Conservation (phyloP, 2,113 vertebrate genomes). For the Rhinopomastus cyanomelas region DNA sequence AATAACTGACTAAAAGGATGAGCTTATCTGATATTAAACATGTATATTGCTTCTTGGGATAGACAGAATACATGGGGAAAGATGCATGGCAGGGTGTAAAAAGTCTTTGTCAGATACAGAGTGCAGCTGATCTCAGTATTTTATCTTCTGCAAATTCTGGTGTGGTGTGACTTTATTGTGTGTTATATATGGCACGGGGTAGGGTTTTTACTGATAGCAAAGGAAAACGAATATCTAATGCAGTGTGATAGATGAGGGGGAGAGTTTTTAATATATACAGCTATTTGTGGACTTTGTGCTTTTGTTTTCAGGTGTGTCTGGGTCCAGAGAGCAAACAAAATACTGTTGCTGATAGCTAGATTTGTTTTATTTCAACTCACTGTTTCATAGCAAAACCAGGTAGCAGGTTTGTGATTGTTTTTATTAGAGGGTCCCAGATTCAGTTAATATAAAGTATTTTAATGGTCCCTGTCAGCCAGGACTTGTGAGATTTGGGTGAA, state of each 20-base stretch:
- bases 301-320: background rate
- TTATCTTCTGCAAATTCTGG: conserved; percentile 36
- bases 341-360: background rate
- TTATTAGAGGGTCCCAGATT: background rate
- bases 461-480: background rate
- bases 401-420: background rate
- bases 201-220: conserved; percentile 14
- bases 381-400: background rate
- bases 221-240: conserved; percentile 20
- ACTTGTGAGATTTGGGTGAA: background rate
- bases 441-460: conserved; percentile 3
- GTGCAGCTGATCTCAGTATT: conserved; percentile 13
- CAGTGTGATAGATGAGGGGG: conserved; percentile 8
- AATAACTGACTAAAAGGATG: conserved; percentile 24
- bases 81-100: conserved; percentile 22
- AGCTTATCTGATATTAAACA: background rate
- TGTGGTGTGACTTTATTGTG: conserved; percentile 12
- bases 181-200: background rate
- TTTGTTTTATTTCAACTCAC: background rate
- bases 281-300: conserved; percentile 19
- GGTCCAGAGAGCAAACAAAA: background rate
- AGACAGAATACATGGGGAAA: conserved; percentile 14
- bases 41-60: background rate
- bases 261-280: background rate
- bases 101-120: conserved; percentile 11